Evolutionary conservation across 2,797 vertebrate genomes (phyloP), one percentile per base, ranked within the genome.

Genomic region (Enteromius paludinosus): DNA sequence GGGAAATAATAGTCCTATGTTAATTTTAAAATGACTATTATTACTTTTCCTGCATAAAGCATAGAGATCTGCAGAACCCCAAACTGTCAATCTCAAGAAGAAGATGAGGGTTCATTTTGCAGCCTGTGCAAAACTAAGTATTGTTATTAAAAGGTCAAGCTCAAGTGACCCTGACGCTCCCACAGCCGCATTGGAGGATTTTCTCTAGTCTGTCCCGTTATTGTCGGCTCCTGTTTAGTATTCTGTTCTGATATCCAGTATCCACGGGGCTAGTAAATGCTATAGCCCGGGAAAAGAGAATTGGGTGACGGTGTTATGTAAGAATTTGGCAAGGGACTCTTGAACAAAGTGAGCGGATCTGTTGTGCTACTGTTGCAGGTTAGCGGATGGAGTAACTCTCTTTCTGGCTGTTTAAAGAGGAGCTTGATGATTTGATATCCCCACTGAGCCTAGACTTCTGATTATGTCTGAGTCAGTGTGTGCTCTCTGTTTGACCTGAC

Each of bases 351-450:
- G 82, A 72, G 61, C n/a, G 33, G 38, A 61, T 71, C 61, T 54
- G 33, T 76, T 82, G 65, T 81, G 73, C 84, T 82, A 64, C 78
- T 75, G 65, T 77, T 77, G 52, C 75, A 81, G 78, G 38, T 66
- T 81, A 61, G 43, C n/a, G 18, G 71, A 69, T 81, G 33, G 30
- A 81, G 79, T 64, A 38, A 47, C 62, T 80, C 23, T 84, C 35
- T 62, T 35, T 73, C 20, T 83, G 64, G 81, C 66, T 59, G 52
- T 1, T 62, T 77, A 30, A 74, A 76, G 38, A 38, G 15, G 61
- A 74, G 30, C 52, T 62, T 62, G 54, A 65, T 81, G 33, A 74
- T 66, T 66, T 82, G 80, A 82, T 76, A 82, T 82, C 33, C 62
- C 61, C 25, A 4, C 30, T 56, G 71, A 82, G 71, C 17, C 71